Base-by-base conservation (phyloP, 2,797 vertebrate genomes). In the Anguilla pacifica region DNA sequence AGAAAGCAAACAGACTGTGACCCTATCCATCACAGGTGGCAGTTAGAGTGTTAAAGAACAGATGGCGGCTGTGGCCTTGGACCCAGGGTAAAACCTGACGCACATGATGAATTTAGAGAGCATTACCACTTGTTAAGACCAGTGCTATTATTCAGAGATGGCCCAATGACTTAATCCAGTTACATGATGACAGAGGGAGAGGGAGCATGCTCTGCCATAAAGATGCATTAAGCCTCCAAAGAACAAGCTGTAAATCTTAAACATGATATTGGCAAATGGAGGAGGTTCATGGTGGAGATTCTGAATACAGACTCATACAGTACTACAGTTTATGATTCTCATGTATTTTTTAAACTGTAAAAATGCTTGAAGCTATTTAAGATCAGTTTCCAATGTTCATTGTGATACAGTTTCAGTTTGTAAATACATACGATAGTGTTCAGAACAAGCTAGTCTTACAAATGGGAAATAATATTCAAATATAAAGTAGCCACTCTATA, bases 1-100 rank as follows among this genome's bases (percentile, higher is more conserved):
- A 89, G 89, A 88, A 89, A 88, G 57, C 87, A 87, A 88, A 89
- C 87, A 87, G 86, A 86, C 88, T 84, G 57, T 86, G 91, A 88
- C 92, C 89, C 89, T 93, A 95, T 96, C 91, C 83, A 91, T 95
- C 94, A 96, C 84, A 85, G 72, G 87, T 83, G 92, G 93, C 92
- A 92, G 91, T 87, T 86, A 43, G 89, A 85, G 77, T 93, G 92
- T 92, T 93, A 92, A 93, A 94, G 91, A 92, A 94, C 91, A 89
- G 91, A 93, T 94, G 91, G 91, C 84, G 87, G 90, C 90, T 39
- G 92, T 88, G 92, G 92, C 94, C 94, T 95, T 94, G 93, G 92
- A 93, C 92, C 90, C 86, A 6, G 85, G 87, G 89, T 88, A 91
- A 89, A 93, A 92, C 91, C 92, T 93, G 93, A 94, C 92, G 93